These are phyloP conservation scores for Zoanthus sociatus DNA, from an alignment of 92 coral and sea anemone genomes.

Conservation along the genomic window DNA sequence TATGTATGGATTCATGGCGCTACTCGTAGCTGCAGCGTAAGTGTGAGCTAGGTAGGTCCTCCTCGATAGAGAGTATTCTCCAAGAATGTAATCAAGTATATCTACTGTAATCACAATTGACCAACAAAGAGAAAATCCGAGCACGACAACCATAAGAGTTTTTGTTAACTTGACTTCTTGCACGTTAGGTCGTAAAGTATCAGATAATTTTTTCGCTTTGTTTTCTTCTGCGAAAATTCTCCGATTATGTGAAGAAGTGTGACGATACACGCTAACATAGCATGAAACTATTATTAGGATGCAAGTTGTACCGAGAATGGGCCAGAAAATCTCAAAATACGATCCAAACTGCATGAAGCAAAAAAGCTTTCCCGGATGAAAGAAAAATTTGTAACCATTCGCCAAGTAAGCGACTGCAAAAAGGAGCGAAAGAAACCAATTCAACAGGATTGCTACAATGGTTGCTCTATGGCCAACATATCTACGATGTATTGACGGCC, in stretches of 20 bases:
- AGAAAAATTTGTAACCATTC: slow-evolving; percentile 54
- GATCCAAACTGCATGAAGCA: slow-evolving; percentile 64
- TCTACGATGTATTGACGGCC: slow-evolving; percentile 67
- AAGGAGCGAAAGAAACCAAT: slow-evolving; percentile 59
- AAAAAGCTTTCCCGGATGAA: slow-evolving; percentile 73
- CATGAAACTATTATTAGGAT: slow-evolving; percentile 1
- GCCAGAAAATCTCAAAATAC: slow-evolving; percentile 29
- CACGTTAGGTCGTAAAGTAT: slow-evolving; percentile 2
- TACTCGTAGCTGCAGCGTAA: slow-evolving; percentile 67
- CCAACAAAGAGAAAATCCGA: slow-evolving; percentile 75
- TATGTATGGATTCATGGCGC: slow-evolving; percentile 81
- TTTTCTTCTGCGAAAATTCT: not conserved
- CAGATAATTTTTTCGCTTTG: not conserved
- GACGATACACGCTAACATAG: slow-evolving; percentile 8
- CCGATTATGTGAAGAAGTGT: not conserved
- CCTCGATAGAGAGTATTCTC: slow-evolving; percentile 33
- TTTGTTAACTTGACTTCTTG: slow-evolving; percentile 74
- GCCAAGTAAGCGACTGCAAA: slow-evolving; percentile 34
- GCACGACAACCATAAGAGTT: slow-evolving; percentile 68
- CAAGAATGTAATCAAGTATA: not conserved
- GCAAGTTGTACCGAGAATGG: slow-evolving; percentile 1
- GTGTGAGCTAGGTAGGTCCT: slow-evolving; percentile 59
- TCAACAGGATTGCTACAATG: slow-evolving; percentile 38
- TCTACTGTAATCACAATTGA: not conserved
- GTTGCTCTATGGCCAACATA: slow-evolving; percentile 56